Evolutionary conservation across 2,113 vertebrate genomes (phyloP), one percentile per base, ranked within the genome.

Genomic region (Actenoides lindsayi): DNA sequence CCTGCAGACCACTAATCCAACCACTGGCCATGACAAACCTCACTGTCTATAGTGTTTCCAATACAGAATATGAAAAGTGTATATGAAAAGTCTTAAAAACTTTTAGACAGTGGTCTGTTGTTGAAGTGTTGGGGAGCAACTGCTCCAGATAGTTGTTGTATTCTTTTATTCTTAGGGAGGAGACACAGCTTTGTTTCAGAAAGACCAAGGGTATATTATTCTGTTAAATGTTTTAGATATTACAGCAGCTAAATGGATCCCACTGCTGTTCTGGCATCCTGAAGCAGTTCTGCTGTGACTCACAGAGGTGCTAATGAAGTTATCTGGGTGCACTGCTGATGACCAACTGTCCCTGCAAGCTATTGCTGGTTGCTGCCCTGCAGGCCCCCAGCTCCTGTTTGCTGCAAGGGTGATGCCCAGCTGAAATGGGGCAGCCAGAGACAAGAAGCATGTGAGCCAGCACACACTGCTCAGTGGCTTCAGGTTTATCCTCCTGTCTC

Each of bases 221-320:
- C 21, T 37, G 39, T 78, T 33, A 39, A 71, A 33, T 51, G 31
- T 60, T 95, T 79, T 24, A 90, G 74, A 57, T 65, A 76, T 87
- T 78, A 25, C 7, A 82, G 77, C 33, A 59, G 60, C 69, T 93
- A 84, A 94, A 71, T 46, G 51, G 59, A 70, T 89, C 46, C 62
- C 54, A 46, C 16, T 78, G 84, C n/a, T 62, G 35, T 83, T 94
- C 89, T 80, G 60, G 77, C 65, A 91, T 87, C 37, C 81, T 89
- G 60, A 59, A 87, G 70, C 90, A 71, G 44, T 21, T 87, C 48
- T 90, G 65, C 74, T 79, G 42, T 96, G 90, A 90, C 82, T 97
- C 90, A 84, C n/a, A n/a, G 68, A 73, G 74, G 28, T 93, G 7
- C 37, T 78, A 87, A 89, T 0, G 2, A 75, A 83, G 41, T 91